phyloP scores from a whole-genome alignment of 2,113 vertebrate species.

The Cyprinus carpio region DNA sequence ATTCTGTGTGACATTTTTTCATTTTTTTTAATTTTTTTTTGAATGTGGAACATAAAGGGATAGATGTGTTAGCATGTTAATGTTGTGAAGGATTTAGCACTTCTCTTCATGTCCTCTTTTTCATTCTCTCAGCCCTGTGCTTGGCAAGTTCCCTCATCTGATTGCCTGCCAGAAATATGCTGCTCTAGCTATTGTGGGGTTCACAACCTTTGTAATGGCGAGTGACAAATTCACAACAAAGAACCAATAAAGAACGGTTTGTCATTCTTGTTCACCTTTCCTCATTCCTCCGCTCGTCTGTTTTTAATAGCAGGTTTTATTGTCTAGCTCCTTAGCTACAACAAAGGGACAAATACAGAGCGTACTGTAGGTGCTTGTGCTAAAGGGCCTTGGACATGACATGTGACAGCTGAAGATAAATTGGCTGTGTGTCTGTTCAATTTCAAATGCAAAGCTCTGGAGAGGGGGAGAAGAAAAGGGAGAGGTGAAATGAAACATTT shows the following conservation, averaged over 20 bases:
- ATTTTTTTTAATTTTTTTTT: neutral
- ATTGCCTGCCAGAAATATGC: conserved; percentile 79
- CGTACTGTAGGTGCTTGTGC: conserved; percentile 90
- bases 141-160: conserved; percentile 72
- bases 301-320: conserved; percentile 81
- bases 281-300: conserved; percentile 58
- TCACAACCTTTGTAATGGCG: conserved; percentile 70
- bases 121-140: conserved; percentile 43
- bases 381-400: conserved; percentile 95
- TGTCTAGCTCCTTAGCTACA: conserved; percentile 86
- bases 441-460: conserved; percentile 99
- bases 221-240: conserved; percentile 72
- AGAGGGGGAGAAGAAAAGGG: conserved; percentile 72
- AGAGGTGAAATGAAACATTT: conserved; percentile 67
- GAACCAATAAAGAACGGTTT: conserved; percentile 72
- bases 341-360: conserved; percentile 94
- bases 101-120: conserved; percentile 39
- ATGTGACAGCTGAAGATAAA: conserved; percentile 99
- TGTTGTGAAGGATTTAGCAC: neutral
- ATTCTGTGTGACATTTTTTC: neutral
- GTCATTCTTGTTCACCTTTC: conserved; percentile 67
- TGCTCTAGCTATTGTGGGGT: conserved; percentile 72
- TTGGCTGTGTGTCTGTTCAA: conserved; percentile 98
- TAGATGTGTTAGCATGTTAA: neutral
- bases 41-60: neutral